A percentile compares a stretch with the other conserved stretches of the same genome.
phyloP scores from a whole-genome alignment of 2,888 invertebrate species.

The Andrena hattorfiana region DNA sequence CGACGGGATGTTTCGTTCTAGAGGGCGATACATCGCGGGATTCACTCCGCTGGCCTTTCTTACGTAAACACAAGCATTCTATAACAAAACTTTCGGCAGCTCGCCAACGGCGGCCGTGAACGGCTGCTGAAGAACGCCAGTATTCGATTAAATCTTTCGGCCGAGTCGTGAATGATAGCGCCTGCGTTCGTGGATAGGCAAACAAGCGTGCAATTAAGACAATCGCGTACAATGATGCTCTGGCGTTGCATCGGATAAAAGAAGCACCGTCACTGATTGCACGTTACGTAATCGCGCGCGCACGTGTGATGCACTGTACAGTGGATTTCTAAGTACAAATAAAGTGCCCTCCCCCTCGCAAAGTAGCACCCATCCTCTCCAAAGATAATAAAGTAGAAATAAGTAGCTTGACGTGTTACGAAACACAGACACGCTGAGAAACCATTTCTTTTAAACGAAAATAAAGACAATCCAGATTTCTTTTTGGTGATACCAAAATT shows the following conservation, averaged over 20 bases:
- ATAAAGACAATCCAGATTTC: too few species aligned
- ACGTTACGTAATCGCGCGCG: slow-evolving; percentile 22
- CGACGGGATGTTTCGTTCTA: neutral
- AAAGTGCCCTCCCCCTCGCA: too few species aligned
- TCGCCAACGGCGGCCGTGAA: slow-evolving; percentile 15
- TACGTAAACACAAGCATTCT: slow-evolving; percentile 41
- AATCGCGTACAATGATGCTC: slow-evolving; percentile 6
- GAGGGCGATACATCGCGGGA: slow-evolving; percentile 24
- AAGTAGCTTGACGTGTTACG: neutral
- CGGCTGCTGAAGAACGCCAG: neutral
- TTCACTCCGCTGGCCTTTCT: slow-evolving; percentile 9
- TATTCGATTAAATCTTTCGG: slow-evolving; percentile 25
- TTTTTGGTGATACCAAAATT: too few species aligned
- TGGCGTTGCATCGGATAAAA: neutral
- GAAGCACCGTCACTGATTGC: slow-evolving; percentile 10
- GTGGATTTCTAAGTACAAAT: neutral
- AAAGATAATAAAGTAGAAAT: neutral
- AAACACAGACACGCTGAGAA: too few species aligned
- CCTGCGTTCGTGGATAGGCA: neutral
- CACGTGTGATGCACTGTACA: neutral
- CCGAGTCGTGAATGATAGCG: slow-evolving; percentile 10
- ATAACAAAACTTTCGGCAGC: slow-evolving; percentile 21
- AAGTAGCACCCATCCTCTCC: neutral
- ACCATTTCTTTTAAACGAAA: too few species aligned
- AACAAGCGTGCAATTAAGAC: slow-evolving; percentile 25